Evolutionary conservation across 1,140 invertebrate species (phyloP).

Genomic region (Brachionus koreanus): DNA sequence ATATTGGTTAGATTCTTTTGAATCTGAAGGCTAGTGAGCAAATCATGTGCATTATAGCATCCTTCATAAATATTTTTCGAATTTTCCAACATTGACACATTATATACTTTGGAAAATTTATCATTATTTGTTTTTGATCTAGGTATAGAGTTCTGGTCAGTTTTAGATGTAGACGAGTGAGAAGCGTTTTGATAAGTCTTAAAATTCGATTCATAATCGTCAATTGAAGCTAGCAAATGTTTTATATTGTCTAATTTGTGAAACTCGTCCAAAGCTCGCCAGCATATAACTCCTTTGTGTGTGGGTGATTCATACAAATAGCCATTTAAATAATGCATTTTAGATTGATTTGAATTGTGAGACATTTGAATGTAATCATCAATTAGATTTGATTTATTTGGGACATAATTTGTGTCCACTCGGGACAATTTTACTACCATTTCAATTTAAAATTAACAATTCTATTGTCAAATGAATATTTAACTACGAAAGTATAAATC

Average conservation of each 20-base stretch:
- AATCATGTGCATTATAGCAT: slow-evolving; percentile 12
- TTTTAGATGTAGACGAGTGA: not conserved
- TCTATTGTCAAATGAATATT: not conserved
- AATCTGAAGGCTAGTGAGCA: not conserved
- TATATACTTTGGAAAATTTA: not conserved
- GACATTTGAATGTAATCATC: not conserved
- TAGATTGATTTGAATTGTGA: not conserved
- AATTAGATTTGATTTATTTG: not conserved
- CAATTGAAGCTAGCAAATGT: not conserved
- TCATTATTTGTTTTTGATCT: not conserved
- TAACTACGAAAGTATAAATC: not conserved
- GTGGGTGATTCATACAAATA: slow-evolving; percentile 15
- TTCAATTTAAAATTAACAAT: not conserved
- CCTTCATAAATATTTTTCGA: not conserved
- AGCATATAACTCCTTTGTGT: not conserved
- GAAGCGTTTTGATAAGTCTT: not conserved
- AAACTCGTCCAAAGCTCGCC: not conserved
- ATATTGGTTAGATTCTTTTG: not conserved
- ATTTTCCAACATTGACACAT: not conserved
- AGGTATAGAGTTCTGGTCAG: not conserved
- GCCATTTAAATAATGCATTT: slow-evolving; percentile 3
- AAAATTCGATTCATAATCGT: not conserved
- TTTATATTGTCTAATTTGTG: not conserved
- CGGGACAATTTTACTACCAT: not conserved
- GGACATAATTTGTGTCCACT: not conserved